Percentiles rank a stretch among this genome's conserved stretches.
phyloP scores from a whole-genome alignment of 2,797 vertebrate genomes.

The Natrix natrix region DNA sequence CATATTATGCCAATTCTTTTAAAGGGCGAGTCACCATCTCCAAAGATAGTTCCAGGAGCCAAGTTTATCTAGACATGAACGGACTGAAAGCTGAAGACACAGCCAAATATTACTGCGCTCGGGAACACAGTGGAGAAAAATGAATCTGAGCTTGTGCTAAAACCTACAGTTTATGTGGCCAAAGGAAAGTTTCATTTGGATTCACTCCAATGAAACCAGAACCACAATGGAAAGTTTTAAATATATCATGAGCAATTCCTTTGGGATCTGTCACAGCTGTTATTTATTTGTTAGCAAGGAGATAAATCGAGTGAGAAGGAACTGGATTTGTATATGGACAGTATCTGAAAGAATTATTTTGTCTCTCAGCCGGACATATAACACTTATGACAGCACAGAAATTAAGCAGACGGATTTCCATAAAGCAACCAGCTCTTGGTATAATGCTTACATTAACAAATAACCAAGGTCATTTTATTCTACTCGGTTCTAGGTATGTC shows the following conservation, averaged over 20 bases:
- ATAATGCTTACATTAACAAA: background rate
- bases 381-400: too few species aligned
- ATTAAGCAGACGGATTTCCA: too few species aligned
- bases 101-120: background rate
- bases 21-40: conserved; percentile 50
- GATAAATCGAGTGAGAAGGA: too few species aligned
- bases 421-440: background rate
- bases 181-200: background rate
- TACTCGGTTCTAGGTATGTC: background rate
- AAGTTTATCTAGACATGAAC: background rate
- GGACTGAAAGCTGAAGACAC: conserved; percentile 33
- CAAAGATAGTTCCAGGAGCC: conserved; percentile 50
- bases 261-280: too few species aligned
- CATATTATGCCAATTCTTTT: conserved; percentile 5
- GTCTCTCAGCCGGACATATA: too few species aligned
- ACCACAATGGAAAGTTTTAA: too few species aligned
- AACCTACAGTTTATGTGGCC: background rate
- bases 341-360: too few species aligned
- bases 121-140: background rate
- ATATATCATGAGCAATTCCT: too few species aligned
- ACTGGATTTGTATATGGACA: too few species aligned
- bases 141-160: background rate
- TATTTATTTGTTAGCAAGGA: background rate
- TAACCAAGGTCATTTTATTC: background rate
- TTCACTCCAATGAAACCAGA: background rate